Evolutionary conservation across 2,113 vertebrate genomes (phyloP), one percentile per base, ranked within the genome.

Genomic region (Romanogobio albipinnatus): DNA sequence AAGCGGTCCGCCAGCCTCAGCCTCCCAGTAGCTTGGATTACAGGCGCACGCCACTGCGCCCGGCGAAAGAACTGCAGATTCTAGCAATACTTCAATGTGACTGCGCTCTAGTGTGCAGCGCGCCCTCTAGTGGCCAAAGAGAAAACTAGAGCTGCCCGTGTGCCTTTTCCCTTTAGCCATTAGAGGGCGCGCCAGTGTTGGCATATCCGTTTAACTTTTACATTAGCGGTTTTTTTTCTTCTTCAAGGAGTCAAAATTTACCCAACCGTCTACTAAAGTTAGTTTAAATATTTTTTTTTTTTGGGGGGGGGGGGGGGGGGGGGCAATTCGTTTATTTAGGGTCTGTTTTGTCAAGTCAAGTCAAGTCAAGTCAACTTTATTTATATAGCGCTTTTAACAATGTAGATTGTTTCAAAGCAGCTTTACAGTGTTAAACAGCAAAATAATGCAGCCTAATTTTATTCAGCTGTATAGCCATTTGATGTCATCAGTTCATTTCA

Each of bases 21-120:
- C 80, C 80, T 82, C 80, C 80, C 80, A 82, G 84, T 74, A 85
- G 66, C 76, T 71, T 82, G 80, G 80, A 82, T 82, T 82, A 82
- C 80, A 82, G 80, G 80, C 80, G 49, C 64, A 58, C 80, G 80
- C 80, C 80, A 82, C 80, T 56, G 64, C 49, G 33, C 80, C 80
- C 80, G 80, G 80, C 80, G 64, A 82, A 0, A 10, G 29, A 10
- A 3, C 0, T 1, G 10, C 4, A 0, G 4, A 24, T 43, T n/a
- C 24, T 0, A 39, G 9, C 19, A 8, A 11, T 49, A 71, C 64
- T 70, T 82, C 0, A 58, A 71, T 24, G 6, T 24, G 0, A 9
- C 19, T 14, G 33, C 5, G 45, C 36, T 14, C 8, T 5, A 1
- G 4, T 1, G 3, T 2, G 24, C 24, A 22, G 9, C 0, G 61